A percentile compares a stretch with the other conserved stretches of the same genome.
These are phyloP conservation scores for Theocolax elegans DNA, from an alignment of 1,140 invertebrate species.

Conservation along the genomic window DNA sequence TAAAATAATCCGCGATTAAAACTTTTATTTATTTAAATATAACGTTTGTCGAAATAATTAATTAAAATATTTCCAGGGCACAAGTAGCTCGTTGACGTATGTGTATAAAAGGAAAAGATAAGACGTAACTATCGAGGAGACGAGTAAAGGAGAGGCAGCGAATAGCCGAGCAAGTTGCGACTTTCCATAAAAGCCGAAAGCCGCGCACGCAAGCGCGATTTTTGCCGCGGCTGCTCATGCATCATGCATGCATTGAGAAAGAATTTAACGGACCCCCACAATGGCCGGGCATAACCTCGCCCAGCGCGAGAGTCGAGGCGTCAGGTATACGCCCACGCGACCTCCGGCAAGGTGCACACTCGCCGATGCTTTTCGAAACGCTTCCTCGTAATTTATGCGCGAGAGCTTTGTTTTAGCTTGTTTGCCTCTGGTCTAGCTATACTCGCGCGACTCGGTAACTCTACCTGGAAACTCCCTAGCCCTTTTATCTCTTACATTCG, in stretches of 20 bases:
- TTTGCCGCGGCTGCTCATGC: not conserved
- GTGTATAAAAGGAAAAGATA: too few species aligned
- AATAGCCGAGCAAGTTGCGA: too few species aligned
- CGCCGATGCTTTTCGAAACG: not conserved
- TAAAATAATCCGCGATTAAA: too few species aligned
- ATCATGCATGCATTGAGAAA: not conserved
- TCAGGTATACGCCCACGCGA: conserved; percentile 1
- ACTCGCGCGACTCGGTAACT: too few species aligned
- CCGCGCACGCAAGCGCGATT: not conserved
- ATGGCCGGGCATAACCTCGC: conserved; percentile 2
- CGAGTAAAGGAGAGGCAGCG: too few species aligned
- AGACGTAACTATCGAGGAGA: too few species aligned
- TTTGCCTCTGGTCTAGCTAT: not conserved
- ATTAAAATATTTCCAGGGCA: too few species aligned
- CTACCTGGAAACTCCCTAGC: too few species aligned
- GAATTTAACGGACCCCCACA: conserved; percentile 14
- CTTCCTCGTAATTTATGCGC: conserved; percentile 9
- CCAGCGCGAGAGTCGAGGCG: not conserved
- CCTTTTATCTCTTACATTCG: too few species aligned
- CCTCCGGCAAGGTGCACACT: conserved; percentile 17
- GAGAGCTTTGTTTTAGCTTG: not conserved
- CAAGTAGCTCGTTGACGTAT: too few species aligned
- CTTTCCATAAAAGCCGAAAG: not conserved
- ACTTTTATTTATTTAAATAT: too few species aligned
- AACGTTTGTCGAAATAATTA: too few species aligned